Conservation (phyloP, 1,140 invertebrate genomes). For the Cherax destructor region DNA sequence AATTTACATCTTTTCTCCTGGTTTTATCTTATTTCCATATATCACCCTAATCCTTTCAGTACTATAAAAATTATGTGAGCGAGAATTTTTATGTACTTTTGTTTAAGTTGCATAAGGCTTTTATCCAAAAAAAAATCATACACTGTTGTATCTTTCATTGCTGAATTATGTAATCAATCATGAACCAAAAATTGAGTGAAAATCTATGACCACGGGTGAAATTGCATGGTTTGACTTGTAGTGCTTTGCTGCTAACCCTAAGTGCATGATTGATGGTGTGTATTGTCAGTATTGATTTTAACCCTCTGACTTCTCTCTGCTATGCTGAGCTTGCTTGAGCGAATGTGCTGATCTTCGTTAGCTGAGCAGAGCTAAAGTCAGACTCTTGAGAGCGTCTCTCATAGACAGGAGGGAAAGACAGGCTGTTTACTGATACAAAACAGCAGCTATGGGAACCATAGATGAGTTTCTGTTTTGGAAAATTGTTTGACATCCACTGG, state of each 20-base stretch:
- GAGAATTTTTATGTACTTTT: neutral
- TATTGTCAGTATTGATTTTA: neutral
- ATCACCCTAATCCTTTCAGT: neutral
- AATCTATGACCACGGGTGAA: slow-evolving; percentile 66
- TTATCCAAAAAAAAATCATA: neutral
- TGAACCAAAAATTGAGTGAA: neutral
- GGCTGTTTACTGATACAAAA: neutral
- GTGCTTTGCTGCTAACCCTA: neutral
- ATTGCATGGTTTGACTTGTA: slow-evolving; percentile 50
- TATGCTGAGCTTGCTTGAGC: slow-evolving; percentile 23
- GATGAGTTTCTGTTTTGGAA: neutral
- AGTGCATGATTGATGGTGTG: slow-evolving; percentile 3
- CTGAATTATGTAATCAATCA: neutral
- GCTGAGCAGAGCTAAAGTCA: neutral
- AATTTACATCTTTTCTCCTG: slow-evolving; percentile 33
- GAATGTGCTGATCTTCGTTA: slow-evolving; percentile 33
- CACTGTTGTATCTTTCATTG: neutral
- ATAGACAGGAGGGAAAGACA: too few relatives aligned
- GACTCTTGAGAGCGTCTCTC: too few relatives aligned
- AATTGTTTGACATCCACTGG: too few relatives aligned
- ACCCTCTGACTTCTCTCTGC: neutral
- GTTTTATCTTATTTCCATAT: slow-evolving; percentile 25
- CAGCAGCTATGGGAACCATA: neutral
- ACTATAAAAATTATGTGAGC: neutral
- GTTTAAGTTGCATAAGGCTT: slow-evolving; percentile 1